A percentile compares a stretch with the other conserved stretches of the same genome.
These are phyloP conservation scores for Adela reaumurella DNA, from an alignment of 2,888 invertebrate species.

Conservation along the genomic window DNA sequence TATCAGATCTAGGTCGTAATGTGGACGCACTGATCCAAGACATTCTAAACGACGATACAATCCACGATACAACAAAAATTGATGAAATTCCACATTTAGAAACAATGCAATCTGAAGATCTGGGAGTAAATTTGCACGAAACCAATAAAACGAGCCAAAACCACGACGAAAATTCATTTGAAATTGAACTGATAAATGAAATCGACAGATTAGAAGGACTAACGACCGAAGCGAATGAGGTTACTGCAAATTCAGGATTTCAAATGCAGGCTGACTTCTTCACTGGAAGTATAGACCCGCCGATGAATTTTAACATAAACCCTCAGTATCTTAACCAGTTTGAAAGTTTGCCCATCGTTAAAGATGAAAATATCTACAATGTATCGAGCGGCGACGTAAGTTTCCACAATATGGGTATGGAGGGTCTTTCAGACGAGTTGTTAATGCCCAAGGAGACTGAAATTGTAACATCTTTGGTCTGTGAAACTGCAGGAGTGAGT, in stretches of 20 bases:
- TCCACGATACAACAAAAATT: too few species aligned
- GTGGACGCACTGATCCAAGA: background rate
- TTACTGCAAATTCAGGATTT: background rate
- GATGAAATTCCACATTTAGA: too few species aligned
- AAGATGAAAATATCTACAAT: constrained; percentile 33
- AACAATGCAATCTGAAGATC: background rate
- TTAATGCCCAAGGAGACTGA: constrained; percentile 19
- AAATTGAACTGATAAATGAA: background rate
- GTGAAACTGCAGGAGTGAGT: constrained; percentile 20
- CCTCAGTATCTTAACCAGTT: constrained; percentile 19
- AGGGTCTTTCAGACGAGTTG: constrained; percentile 31
- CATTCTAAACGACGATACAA: background rate
- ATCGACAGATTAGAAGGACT: background rate
- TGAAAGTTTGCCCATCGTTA: constrained; percentile 31
- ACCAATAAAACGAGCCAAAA: background rate
- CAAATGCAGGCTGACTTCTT: background rate
- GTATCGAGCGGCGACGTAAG: constrained; percentile 24
- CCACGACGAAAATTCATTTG: background rate
- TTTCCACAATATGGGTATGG: constrained; percentile 34
- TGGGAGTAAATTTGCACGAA: background rate
- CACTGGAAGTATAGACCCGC: background rate
- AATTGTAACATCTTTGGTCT: background rate
- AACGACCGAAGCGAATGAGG: background rate
- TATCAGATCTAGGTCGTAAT: background rate
- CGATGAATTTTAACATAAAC: background rate